Evolutionary conservation across 2,797 vertebrate species (phyloP), one percentile per base, ranked within the genome.

Genomic region (Artibeus jamaicensis): DNA sequence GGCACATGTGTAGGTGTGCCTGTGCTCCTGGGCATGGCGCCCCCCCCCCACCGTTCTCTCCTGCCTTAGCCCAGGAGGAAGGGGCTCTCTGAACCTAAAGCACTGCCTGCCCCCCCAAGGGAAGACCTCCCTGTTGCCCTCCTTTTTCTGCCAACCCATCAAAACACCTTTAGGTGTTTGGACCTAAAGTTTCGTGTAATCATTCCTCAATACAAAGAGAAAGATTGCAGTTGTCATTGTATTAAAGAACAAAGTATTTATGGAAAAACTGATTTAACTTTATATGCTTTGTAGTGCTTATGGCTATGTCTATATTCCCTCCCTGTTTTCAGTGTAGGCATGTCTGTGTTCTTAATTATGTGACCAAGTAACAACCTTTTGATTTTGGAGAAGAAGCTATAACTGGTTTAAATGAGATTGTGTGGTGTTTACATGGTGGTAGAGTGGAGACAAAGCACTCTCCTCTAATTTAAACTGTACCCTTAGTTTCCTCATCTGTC

Each of bases 401-500:
- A 70, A 14, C 24, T 59, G 59, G 79, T 59, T 59, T 77, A 73
- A 85, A 57, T 81, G 81, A 76, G 46, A 59, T 42, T 3, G 32
- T 65, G 6, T 84, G 32, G 10, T 50, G 18, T 62, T 81, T 48
- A 2, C 39, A 4, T 29, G 65, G 11, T 39, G 37, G 8, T 34
- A 4, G 5, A n/a, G 16, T 37, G 59, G 34, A 71, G 22, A 82
- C 32, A 44, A 34, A 67, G 16, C 29, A 10, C 46, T 62, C 70
- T 57, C 71, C 67, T 84, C 53, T 46, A 11, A 37, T 62, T 70
- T 42, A 32, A 84, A 90, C 78, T 39, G 53, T 48, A 1, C 46
- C 24, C 62, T 92, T 46, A 12, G 48, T 92, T 65, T 93, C 77
- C 59, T 89, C n/a, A 21, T 77, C 68, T 50, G 24, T 76, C 24